Evolutionary conservation across 2,113 vertebrate genomes (phyloP).

Genomic region (Grammomys dolichurus): DNA sequence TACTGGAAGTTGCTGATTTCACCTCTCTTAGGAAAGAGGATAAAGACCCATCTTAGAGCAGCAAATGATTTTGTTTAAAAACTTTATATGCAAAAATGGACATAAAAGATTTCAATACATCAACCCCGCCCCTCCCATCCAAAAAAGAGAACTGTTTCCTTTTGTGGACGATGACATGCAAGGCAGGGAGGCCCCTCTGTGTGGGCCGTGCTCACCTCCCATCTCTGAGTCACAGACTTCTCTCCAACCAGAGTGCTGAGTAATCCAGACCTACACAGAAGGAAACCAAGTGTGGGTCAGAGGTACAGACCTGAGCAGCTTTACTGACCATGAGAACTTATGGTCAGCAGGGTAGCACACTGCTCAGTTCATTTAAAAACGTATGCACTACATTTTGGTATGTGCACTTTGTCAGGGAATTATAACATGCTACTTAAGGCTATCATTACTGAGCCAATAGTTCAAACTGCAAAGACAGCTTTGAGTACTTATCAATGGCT

Average conservation of each 20-base stretch:
- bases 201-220: slow-evolving; percentile 92
- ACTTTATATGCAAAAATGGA: slow-evolving; percentile 36
- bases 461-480: too few species aligned
- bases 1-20: slow-evolving; percentile 99
- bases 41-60: slow-evolving; percentile 64
- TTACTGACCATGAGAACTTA: neutral
- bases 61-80: neutral
- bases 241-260: slow-evolving; percentile 98
- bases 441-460: neutral
- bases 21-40: slow-evolving; percentile 91
- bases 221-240: slow-evolving; percentile 98
- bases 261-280: slow-evolving; percentile 92
- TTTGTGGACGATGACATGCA: neutral
- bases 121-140: neutral
- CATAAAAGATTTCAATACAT: slow-evolving; percentile 18
- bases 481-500: too few species aligned
- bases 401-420: neutral
- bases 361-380: neutral
- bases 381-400: neutral
- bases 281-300: neutral
- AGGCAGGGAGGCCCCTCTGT: neutral
- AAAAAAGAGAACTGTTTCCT: neutral
- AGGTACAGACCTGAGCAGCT: neutral
- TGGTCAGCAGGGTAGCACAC: neutral
- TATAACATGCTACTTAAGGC: neutral